Evolutionary conservation across 2,888 invertebrate genomes (phyloP).

Genomic region (Synanthedon andrenaeformis): DNA sequence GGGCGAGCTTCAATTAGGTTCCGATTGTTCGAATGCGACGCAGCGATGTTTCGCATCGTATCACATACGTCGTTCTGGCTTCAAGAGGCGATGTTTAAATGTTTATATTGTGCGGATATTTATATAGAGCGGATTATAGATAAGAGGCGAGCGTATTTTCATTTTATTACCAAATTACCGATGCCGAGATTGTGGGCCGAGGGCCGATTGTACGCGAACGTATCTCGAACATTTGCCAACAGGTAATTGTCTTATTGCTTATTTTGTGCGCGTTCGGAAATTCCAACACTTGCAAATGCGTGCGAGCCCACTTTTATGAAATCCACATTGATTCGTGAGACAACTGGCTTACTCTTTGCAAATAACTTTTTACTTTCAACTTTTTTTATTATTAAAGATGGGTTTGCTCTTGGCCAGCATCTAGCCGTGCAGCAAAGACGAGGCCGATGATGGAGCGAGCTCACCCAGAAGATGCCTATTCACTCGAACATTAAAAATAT

Average conservation of each 20-base stretch:
- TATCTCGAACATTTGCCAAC: slow-evolving; percentile 60
- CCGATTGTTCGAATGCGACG: neutral
- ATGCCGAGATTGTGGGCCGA: slow-evolving; percentile 49
- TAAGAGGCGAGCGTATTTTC: slow-evolving; percentile 65
- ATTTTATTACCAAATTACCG: slow-evolving; percentile 73
- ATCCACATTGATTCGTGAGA: no score
- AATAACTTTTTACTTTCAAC: no score
- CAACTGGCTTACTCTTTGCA: no score
- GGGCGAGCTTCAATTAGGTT: slow-evolving; percentile 20
- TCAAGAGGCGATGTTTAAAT: slow-evolving; percentile 20
- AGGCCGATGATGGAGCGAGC: no score
- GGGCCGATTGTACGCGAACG: slow-evolving; percentile 42
- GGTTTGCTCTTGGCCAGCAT: no score
- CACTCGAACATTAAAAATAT: no score
- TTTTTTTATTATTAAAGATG: no score
- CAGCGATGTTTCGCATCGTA: neutral
- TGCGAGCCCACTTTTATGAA: neutral
- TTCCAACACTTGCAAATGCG: slow-evolving; percentile 18
- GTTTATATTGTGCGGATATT: slow-evolving; percentile 60
- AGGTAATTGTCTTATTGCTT: slow-evolving; percentile 53
- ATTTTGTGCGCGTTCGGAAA: slow-evolving; percentile 29
- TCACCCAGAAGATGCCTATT: no score
- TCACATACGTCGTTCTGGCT: slow-evolving; percentile 18
- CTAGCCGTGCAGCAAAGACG: no score
- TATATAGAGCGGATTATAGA: slow-evolving; percentile 64